phyloP scores from a whole-genome alignment of 2,888 invertebrate species.

The Hirtodrosophila alboralis region DNA sequence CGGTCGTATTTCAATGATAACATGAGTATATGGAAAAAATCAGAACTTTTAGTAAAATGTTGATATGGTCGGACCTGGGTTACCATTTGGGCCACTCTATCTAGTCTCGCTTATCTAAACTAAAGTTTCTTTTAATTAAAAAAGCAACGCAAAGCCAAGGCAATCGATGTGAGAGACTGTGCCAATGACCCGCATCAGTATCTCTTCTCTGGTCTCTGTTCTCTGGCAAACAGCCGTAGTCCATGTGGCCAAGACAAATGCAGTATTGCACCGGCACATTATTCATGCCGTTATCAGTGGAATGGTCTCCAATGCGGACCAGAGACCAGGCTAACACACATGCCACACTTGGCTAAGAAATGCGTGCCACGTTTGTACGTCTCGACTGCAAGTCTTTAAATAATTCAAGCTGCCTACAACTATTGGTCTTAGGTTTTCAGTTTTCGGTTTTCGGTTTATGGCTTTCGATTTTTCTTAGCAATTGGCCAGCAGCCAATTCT shows the following conservation, averaged over 20 bases:
- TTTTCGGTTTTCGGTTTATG: conserved; percentile 15
- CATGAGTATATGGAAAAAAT: conserved; percentile 46
- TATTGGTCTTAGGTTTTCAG: conserved; percentile 3
- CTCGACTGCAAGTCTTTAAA: conserved; percentile 26
- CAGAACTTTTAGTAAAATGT: conserved; percentile 38
- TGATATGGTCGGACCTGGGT: conserved; percentile 60
- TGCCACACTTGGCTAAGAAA: conserved; percentile 49
- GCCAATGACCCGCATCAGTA: conserved; percentile 76
- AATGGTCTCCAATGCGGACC: conserved; percentile 51
- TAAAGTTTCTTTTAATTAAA: conserved; percentile 79
- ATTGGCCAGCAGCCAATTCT: conserved; percentile 48
- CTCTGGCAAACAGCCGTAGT: conserved; percentile 31
- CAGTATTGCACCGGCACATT: conserved; percentile 78
- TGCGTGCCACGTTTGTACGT: conserved; percentile 42
- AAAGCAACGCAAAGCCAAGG: conserved; percentile 48
- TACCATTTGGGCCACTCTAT: conserved; percentile 48
- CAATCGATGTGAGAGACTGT: conserved; percentile 35
- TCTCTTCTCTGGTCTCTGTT: conserved; percentile 13
- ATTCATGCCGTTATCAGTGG: conserved; percentile 75
- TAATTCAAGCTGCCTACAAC: conserved; percentile 37
- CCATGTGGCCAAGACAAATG: conserved; percentile 67
- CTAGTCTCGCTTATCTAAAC: conserved; percentile 69
- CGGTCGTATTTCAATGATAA: conserved; percentile 74
- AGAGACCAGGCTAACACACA: conserved; percentile 28
- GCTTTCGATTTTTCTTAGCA: conserved; percentile 39